phyloP scores from a whole-genome alignment of 2,888 invertebrate species.

The Aphodius granarius region DNA sequence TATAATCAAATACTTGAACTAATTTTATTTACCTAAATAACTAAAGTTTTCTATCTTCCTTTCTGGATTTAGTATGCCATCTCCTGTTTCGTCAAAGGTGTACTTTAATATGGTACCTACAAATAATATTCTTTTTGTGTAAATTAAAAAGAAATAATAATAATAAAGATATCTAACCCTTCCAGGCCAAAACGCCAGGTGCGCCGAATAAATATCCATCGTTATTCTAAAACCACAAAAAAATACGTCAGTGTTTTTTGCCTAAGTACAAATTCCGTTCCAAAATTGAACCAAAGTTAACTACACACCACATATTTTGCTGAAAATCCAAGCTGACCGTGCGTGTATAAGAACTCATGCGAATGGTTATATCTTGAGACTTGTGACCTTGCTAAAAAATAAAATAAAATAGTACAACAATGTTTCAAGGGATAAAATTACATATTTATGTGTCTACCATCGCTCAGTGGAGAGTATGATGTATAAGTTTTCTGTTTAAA shows the following conservation, averaged over 20 bases:
- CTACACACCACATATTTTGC: constrained; percentile 19
- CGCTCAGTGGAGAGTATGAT: constrained; percentile 7
- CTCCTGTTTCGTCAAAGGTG: not conserved
- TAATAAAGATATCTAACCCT: too few species aligned
- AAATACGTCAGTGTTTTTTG: too few species aligned
- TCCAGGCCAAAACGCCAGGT: constrained; percentile 28
- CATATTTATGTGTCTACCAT: not conserved
- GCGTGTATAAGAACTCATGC: constrained; percentile 23
- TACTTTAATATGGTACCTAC: constrained; percentile 21
- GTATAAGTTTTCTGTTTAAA: constrained; percentile 1
- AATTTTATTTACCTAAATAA: constrained; percentile 20
- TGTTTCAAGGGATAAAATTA: not conserved
- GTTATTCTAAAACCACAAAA: constrained; percentile 10
- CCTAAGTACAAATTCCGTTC: too few species aligned
- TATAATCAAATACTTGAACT: not conserved
- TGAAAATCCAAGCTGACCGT: constrained; percentile 29
- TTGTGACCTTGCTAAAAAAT: constrained; percentile 5
- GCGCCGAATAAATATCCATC: constrained; percentile 28
- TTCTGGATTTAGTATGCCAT: constrained; percentile 19
- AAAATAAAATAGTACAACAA: not conserved
- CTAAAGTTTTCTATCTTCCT: constrained; percentile 16
- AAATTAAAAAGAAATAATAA: too few species aligned
- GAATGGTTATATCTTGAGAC: constrained; percentile 14
- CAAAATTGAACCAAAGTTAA: not conserved
- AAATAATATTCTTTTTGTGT: too few species aligned